Conservation (phyloP, 2,888 invertebrate species). For the Epinotia nisella region DNA sequence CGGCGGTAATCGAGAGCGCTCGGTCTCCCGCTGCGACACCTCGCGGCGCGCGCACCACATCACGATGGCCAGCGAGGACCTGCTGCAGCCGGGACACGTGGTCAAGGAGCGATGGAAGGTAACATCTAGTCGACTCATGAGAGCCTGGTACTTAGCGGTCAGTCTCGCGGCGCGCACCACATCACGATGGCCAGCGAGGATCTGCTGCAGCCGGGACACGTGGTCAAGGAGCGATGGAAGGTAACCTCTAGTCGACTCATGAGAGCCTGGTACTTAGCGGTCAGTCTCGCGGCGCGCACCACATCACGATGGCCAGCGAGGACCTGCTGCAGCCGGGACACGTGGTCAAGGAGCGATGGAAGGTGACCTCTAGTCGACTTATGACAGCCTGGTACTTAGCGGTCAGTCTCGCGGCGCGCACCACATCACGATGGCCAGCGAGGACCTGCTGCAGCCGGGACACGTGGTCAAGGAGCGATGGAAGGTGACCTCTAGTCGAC, state of each 20-base stretch:
- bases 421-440: conserved; percentile 86
- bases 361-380: conserved; percentile 85
- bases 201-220: conserved; percentile 96
- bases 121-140: conserved; percentile 47
- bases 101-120: conserved; percentile 99
- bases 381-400: neutral
- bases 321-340: conserved; percentile 97
- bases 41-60: conserved; percentile 86
- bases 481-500: conserved; percentile 89
- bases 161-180: too few relatives aligned
- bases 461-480: conserved; percentile 99
- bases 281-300: too few relatives aligned
- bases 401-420: too few relatives aligned
- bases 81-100: conserved; percentile 97
- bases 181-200: conserved; percentile 90
- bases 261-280: neutral
- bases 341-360: conserved; percentile 99
- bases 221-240: conserved; percentile 99
- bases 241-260: conserved; percentile 75
- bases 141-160: neutral
- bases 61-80: conserved; percentile 96
- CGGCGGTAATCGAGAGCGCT: conserved; percentile 65
- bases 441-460: conserved; percentile 96
- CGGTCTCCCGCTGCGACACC: conserved; percentile 77
- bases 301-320: conserved; percentile 87